Base-by-base conservation (phyloP, 2,113 vertebrate species). In the Cochlearius cochlearius region DNA sequence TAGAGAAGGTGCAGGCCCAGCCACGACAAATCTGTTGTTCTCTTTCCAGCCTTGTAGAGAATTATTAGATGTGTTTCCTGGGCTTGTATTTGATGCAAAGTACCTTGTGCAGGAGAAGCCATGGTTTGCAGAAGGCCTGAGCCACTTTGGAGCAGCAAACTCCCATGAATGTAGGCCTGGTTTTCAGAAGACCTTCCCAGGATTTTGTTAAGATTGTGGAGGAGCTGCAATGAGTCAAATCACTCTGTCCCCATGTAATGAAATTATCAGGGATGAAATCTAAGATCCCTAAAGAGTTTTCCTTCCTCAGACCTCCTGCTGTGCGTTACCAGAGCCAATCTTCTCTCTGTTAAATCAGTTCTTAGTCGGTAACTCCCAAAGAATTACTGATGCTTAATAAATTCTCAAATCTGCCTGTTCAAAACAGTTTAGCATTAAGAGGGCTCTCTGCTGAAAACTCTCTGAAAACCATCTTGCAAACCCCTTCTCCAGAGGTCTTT, bases 351-450 rank as follows among this genome's bases (percentile, higher is more conserved):
- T 93, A 92, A 96, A 83, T 62, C 79, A 91, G 55, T 56, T 88
- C 72, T 93, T 88, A 93, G 66, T 25, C 53, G 86, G 49, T 85
- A 93, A 91, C 75, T 90, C 63, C 59, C 32, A 74, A 75, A 93
- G 50, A 94, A 86, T 74, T 93, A 86, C 52, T 34, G 43, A 71
- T 71, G 60, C 72, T 86, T 95, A 90, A 93, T 67, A 86, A 92
- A 95, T 60, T 78, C n/a, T 86, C 72, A 64, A 52, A 86, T 92
- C 75, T 74, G 16, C 21, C 55, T 63, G 52, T 60, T 84, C 68
- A 81, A 84, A 96, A 83, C 63, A 88, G 67, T 88, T 93, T 29
- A 86, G 53, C 26, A 73, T 27, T 85, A 82, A 90, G 84, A 90
- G 13, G 36, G 21, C 5, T 53, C 32, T 93, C 62, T 60, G 34